Evolutionary conservation across 2,797 vertebrate species (phyloP).

Genomic region (Rhinella marina): DNA sequence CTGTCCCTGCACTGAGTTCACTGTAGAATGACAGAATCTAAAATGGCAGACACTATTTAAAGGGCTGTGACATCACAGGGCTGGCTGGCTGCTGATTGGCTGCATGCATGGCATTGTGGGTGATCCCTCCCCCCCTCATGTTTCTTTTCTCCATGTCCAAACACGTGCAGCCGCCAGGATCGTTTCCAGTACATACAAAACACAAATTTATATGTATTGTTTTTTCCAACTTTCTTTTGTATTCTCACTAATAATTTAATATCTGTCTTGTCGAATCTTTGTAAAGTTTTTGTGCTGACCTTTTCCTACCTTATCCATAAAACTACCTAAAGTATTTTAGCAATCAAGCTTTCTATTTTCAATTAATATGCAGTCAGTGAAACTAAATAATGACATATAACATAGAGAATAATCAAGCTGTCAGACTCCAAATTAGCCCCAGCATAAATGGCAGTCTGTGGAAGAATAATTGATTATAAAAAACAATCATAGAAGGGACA

Average conservation of each 20-base stretch:
- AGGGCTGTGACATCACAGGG: too few species aligned
- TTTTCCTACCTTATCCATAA: conserved; percentile 50
- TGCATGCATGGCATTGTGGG: too few species aligned
- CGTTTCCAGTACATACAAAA: too few species aligned
- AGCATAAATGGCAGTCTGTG: conserved; percentile 56
- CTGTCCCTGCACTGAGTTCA: too few species aligned
- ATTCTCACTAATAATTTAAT: neutral
- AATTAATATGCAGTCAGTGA: conserved; percentile 63
- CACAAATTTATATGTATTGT: too few species aligned
- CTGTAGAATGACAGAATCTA: too few species aligned
- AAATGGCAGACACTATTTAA: too few species aligned
- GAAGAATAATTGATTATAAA: conserved; percentile 56
- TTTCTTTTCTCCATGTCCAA: too few species aligned
- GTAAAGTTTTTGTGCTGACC: conserved; percentile 55
- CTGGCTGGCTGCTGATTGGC: too few species aligned
- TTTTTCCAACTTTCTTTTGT: neutral
- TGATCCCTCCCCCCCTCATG: too few species aligned
- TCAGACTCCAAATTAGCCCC: conserved; percentile 59
- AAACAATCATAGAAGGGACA: conserved; percentile 58
- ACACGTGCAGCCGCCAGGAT: too few species aligned
- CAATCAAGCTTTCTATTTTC: conserved; percentile 56
- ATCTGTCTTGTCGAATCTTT: conserved; percentile 19
- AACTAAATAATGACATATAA: conserved; percentile 60
- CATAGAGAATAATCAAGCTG: conserved; percentile 62
- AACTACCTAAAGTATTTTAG: conserved; percentile 48